Percentiles rank a stretch among this genome's conserved stretches.
phyloP scores from a whole-genome alignment of 2,888 invertebrate species.

The Lordiphosa andalusiaca region DNA sequence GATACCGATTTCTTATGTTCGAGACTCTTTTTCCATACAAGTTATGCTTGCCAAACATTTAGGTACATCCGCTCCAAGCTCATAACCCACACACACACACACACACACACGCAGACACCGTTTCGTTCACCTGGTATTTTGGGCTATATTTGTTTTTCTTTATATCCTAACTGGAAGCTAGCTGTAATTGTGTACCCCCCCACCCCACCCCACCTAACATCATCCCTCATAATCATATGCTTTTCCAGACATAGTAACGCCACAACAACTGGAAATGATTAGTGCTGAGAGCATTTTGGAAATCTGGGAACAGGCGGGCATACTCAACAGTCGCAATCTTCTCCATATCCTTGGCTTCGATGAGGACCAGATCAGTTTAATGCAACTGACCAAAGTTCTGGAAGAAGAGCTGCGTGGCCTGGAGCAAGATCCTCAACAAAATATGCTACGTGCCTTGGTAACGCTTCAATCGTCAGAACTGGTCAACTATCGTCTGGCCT shows the following conservation, averaged over 20 bases:
- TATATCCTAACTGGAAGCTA: neutral
- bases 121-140: constrained; percentile 45
- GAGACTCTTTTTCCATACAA: neutral
- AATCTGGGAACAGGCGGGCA: constrained; percentile 87
- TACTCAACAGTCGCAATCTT: constrained; percentile 84
- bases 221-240: neutral
- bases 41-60: constrained; percentile 2
- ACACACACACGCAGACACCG: constrained; percentile 7
- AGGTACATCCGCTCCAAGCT: neutral
- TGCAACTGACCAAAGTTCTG: constrained; percentile 85
- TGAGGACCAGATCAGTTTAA: constrained; percentile 82
- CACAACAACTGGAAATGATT: constrained; percentile 76
- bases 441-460: constrained; percentile 82
- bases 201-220: constrained; percentile 4
- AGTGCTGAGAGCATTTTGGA: constrained; percentile 83
- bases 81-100: constrained; percentile 6
- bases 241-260: constrained; percentile 63
- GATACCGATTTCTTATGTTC: too few species aligned
- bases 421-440: constrained; percentile 78
- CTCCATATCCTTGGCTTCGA: constrained; percentile 86
- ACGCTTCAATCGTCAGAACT: constrained; percentile 86
- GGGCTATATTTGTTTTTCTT: constrained; percentile 39
- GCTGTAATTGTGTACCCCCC: constrained; percentile 3
- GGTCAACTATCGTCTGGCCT: constrained; percentile 82
- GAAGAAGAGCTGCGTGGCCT: constrained; percentile 84